These are phyloP conservation scores for Sinotaia quadrata DNA, from an alignment of 2,888 invertebrate species.

Conservation along the genomic window DNA sequence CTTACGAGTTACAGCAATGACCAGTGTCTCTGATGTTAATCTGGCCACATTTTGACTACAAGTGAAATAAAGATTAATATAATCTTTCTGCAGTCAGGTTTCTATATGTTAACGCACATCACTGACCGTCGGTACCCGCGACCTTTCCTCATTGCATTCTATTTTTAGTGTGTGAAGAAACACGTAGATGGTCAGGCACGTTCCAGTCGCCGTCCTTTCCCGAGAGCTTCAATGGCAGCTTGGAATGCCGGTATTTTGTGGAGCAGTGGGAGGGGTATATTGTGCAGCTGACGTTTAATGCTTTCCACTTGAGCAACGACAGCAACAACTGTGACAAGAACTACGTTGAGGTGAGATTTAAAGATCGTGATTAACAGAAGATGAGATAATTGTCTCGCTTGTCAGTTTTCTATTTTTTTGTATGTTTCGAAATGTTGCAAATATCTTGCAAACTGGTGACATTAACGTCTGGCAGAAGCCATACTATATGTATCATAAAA, in stretches of 20 bases:
- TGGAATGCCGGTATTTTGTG: neutral
- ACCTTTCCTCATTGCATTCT: neutral
- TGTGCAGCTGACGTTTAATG: neutral
- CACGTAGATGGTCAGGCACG: neutral
- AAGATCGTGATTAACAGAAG: neutral
- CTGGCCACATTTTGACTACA: no score
- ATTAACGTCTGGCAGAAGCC: no score
- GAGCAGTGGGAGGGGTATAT: neutral
- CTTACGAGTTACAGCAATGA: no score
- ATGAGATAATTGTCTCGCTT: neutral
- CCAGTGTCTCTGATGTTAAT: no score
- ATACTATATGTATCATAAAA: no score
- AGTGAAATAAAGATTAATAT: no score
- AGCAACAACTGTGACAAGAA: neutral
- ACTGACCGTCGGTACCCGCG: no score
- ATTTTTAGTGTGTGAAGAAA: neutral
- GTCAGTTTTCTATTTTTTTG: no score
- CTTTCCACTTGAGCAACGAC: neutral
- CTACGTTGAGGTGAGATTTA: neutral
- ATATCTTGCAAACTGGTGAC: no score
- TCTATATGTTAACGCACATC: no score
- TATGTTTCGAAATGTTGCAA: no score
- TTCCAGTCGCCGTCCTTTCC: conserved; percentile 3
- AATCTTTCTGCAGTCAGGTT: no score
- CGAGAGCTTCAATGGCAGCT: neutral